phyloP scores from a whole-genome alignment of 2,113 vertebrate species.

The Eulemur rufifrons region DNA sequence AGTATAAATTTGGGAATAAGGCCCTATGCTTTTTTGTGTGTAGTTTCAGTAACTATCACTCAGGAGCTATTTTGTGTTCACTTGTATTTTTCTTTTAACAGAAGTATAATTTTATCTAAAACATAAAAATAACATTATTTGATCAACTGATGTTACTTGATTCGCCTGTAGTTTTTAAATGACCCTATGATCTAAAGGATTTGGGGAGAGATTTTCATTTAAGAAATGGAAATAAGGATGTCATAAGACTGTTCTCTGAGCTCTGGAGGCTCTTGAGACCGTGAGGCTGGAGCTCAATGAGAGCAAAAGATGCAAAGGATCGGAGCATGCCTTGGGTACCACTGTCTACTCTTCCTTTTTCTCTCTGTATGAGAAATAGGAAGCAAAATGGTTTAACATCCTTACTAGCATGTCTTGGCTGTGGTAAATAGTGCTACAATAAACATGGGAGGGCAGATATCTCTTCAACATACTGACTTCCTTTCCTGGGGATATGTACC shows the following conservation, averaged over 20 bases:
- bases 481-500: neutral
- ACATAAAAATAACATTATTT: neutral
- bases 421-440: neutral
- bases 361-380: neutral
- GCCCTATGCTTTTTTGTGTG: neutral
- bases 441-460: neutral
- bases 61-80: neutral
- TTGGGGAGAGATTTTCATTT: neutral
- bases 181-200: neutral
- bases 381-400: neutral
- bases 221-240: neutral
- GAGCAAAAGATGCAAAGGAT: rapidly evolving
- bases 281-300: neutral
- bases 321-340: rapidly evolving
- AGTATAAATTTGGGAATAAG: neutral
- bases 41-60: neutral
- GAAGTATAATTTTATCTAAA: neutral
- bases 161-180: neutral
- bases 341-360: neutral
- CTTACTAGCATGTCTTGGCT: neutral
- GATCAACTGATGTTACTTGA: neutral
- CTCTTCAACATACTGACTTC: neutral
- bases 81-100: neutral
- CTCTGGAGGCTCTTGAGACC: neutral
- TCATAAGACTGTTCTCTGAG: too few species aligned